Evolutionary conservation across 1,140 invertebrate genomes (phyloP), one percentile per base, ranked within the genome.

Genomic region (Drosophila takahashii): DNA sequence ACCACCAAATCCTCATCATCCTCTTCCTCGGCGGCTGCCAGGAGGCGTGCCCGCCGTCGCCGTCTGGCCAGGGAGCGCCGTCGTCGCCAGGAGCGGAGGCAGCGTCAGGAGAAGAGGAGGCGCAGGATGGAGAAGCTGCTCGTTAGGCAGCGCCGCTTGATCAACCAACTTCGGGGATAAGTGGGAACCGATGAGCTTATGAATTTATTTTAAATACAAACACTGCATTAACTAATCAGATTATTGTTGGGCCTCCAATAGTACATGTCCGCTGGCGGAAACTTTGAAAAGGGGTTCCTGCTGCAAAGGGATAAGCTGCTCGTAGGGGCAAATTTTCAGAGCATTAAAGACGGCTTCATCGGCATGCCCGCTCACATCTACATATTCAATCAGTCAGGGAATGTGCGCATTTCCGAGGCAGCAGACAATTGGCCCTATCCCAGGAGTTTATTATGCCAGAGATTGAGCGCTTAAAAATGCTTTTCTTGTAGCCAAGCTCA

Each of bases 381-480:
- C 59, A 73, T 62, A 74, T 50, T 57, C 79, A 60, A 62, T 65
- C 56, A 72, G n/a, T n/a, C 47, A 22, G 26, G 29, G 45, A 61
- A 59, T 26, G 57, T 54, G 44, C 73, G 22, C 56, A 64, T 74
- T 74, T 53, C 45, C 57, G 34, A 51, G 29, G 18, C 54, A 39
- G 48, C 78, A 87, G 75, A 79, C 79, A 83, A 81, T 86, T 86
- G 81, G 77, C 74, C 59, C 67, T 87, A 79, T 70, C 84, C 61
- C 78, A 76, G 71, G 81, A 87, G 58, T 87, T 69, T 78, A 86
- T 86, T 87, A 79, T 86, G 70, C 70, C 65, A 67, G 69, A 62
- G 67, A 79, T 77, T 75, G 65, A 57, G 67, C 70, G 81, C 81
- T 81, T 77, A 86, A 86, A 85, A 85, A 85, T 77, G 81, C 75